Conservation (phyloP, 2,888 invertebrate species). For the Diploptera punctata region DNA sequence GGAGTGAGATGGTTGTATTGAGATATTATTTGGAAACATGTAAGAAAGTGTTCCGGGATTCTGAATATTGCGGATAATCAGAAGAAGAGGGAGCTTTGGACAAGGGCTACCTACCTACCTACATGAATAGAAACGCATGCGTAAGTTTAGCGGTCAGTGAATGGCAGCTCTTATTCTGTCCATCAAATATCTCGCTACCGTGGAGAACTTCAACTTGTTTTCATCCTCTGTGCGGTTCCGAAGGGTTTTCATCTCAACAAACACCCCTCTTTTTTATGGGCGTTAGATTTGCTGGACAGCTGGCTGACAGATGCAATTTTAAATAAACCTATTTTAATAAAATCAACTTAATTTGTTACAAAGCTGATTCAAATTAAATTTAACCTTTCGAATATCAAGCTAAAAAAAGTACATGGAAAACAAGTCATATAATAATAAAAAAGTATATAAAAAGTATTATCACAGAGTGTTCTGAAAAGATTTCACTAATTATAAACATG, state of each 20-base stretch:
- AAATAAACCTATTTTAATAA: too few species aligned
- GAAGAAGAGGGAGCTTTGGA: too few species aligned
- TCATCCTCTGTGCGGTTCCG: not conserved
- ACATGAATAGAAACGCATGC: not conserved
- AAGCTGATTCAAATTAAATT: too few species aligned
- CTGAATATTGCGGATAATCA: not conserved
- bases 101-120: too few species aligned
- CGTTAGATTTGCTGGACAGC: not conserved
- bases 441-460: too few species aligned
- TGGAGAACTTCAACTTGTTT: not conserved
- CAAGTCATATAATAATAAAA: too few species aligned
- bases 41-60: not conserved
- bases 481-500: too few species aligned
- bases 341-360: too few species aligned
- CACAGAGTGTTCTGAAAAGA: too few species aligned
- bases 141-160: not conserved
- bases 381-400: too few species aligned
- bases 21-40: constrained; percentile 12
- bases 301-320: not conserved
- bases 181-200: not conserved
- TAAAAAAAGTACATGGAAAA: too few species aligned
- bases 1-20: not conserved
- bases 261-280: not conserved
- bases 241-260: not conserved
- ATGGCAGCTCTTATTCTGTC: constrained; percentile 5